These are phyloP conservation scores for Tichodroma muraria DNA, from an alignment of 2,113 vertebrate genomes.

Conservation along the genomic window DNA sequence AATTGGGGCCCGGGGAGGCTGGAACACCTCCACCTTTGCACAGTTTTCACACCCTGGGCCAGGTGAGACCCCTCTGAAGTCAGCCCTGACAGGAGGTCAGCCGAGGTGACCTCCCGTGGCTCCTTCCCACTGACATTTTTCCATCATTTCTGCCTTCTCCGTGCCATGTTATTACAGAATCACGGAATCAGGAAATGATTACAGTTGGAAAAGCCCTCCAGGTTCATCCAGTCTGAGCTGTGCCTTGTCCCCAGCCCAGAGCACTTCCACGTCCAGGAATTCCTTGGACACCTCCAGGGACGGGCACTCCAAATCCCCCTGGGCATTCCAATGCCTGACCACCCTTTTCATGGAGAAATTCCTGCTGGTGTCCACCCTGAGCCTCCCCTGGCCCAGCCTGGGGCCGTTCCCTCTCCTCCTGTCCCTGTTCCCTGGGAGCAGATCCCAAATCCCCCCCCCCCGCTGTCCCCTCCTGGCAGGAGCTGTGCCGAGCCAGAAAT, in stretches of 20 bases:
- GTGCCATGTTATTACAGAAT: not conserved
- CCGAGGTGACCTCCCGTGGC: not conserved
- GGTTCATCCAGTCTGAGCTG: not conserved
- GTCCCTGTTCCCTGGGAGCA: not conserved
- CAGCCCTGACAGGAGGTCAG: not conserved
- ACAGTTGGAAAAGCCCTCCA: not conserved
- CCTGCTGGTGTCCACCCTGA: rapidly evolving
- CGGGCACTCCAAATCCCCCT: not conserved
- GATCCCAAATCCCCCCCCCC: not conserved
- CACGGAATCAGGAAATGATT: not conserved
- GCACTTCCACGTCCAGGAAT: rapidly evolving
- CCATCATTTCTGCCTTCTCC: not conserved
- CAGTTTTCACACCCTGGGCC: not conserved
- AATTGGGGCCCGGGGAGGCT: not conserved
- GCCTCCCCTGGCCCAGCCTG: not conserved
- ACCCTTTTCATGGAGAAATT: not conserved
- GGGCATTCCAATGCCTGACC: not conserved
- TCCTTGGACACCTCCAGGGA: not conserved
- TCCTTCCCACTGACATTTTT: not conserved
- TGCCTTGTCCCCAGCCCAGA: not conserved
- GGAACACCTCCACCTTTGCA: not conserved
- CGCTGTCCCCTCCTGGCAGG: not conserved
- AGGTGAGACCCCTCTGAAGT: not conserved
- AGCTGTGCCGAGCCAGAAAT: not conserved
- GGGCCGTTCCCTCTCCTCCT: not conserved